phyloP scores from a whole-genome alignment of 2,113 vertebrate genomes.

The Arenaria interpres region DNA sequence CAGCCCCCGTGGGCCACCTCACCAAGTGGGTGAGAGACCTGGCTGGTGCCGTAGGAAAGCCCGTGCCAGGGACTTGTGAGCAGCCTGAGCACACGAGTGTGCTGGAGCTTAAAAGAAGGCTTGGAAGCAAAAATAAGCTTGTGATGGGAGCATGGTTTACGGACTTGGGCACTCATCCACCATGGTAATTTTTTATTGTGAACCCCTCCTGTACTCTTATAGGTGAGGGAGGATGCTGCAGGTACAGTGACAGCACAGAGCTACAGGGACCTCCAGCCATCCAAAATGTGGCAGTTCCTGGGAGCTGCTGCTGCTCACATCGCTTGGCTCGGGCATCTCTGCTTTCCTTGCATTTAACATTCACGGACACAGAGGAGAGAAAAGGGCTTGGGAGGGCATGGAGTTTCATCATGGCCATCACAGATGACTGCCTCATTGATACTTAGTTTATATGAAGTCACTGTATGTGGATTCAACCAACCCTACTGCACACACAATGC shows the following conservation, averaged over 20 bases:
- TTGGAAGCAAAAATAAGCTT: not conserved
- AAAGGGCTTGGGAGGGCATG: not conserved
- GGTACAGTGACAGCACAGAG: not conserved
- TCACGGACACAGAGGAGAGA: not conserved
- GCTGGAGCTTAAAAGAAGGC: not conserved
- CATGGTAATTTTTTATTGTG: not conserved
- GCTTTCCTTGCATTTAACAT: not conserved
- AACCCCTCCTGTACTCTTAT: rapidly evolving
- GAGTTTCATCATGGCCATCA: not conserved
- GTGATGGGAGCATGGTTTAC: not conserved
- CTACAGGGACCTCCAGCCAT: not conserved
- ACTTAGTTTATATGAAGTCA: not conserved
- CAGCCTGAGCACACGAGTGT: not conserved
- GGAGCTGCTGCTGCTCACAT: not conserved
- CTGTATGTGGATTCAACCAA: not conserved
- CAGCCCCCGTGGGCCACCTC: rapidly evolving
- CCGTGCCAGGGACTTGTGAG: not conserved
- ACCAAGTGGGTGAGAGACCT: not conserved
- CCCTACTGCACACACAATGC: not conserved
- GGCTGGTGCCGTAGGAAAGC: not conserved
- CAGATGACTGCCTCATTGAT: not conserved
- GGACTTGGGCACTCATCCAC: not conserved
- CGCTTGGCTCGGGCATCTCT: not conserved
- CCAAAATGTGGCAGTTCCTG: rapidly evolving
- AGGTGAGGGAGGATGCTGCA: not conserved